A percentile compares a stretch with the other conserved stretches of the same genome.
Conservation (phyloP, 2,113 vertebrate genomes). For the Cairina moschata region DNA sequence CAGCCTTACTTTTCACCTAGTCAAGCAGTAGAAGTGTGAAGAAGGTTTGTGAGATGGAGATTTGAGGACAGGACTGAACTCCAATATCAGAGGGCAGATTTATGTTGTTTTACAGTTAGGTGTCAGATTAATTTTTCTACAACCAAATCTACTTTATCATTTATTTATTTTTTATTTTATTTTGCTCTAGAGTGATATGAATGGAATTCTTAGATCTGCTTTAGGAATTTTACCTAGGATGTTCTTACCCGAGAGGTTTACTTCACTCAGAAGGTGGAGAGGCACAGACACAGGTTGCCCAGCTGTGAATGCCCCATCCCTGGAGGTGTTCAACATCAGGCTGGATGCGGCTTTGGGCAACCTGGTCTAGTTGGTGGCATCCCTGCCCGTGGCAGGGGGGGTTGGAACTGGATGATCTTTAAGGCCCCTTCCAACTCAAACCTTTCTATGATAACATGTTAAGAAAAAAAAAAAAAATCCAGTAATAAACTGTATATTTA, state of each 20-base stretch:
- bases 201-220: not conserved
- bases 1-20: not conserved
- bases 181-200: not conserved
- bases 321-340: no score
- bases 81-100: not conserved
- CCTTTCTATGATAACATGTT: no score
- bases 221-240: not conserved
- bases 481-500: not conserved
- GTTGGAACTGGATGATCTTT: no score
- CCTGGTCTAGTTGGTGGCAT: no score
- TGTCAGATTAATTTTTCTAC: not conserved
- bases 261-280: no score
- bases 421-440: no score
- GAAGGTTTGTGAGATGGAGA: not conserved
- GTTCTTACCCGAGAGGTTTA: no score
- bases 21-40: not conserved
- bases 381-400: no score
- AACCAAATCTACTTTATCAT: not conserved
- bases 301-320: no score
- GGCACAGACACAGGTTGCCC: no score
- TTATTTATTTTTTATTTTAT: not conserved
- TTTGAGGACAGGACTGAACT: not conserved
- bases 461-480: not conserved
- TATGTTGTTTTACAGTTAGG: not conserved
- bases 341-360: no score